Percentiles rank a stretch among this genome's conserved stretches.
These are phyloP conservation scores for Petrocephalus zakoni DNA, from an alignment of 2,113 vertebrate genomes.

Conservation along the genomic window DNA sequence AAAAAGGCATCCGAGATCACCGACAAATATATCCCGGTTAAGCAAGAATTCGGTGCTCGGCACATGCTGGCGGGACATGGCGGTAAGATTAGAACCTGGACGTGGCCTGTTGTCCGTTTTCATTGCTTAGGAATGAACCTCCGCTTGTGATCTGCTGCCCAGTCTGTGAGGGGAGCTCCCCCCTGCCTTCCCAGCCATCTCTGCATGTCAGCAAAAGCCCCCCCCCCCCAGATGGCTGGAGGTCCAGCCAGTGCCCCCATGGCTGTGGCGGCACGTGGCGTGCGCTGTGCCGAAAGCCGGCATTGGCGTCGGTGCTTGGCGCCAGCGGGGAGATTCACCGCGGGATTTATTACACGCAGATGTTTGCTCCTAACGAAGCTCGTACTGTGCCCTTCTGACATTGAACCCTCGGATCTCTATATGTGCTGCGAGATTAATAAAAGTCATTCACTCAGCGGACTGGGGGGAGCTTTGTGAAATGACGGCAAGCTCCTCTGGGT, in stretches of 20 bases:
- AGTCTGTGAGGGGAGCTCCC: conserved; percentile 41
- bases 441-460: not conserved
- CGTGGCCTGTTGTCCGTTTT: conserved; percentile 57
- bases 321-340: not conserved
- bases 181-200: not conserved
- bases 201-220: not conserved
- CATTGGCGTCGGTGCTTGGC: not conserved
- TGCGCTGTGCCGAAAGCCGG: not conserved
- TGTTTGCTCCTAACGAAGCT: conserved; percentile 59
- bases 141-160: conserved; percentile 59
- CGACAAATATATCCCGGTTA: conserved; percentile 6
- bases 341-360: conserved; percentile 52
- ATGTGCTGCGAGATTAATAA: not conserved
- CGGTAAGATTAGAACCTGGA: conserved; percentile 51
- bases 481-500: not conserved
- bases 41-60: conserved; percentile 8
- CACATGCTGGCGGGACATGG: conserved; percentile 36
- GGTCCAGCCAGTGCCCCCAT: not conserved
- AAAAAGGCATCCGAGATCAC: conserved; percentile 5
- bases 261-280: conserved; percentile 34
- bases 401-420: not conserved
- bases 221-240: not conserved
- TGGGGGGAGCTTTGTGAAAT: not conserved
- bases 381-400: conserved; percentile 26
- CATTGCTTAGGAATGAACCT: conserved; percentile 54